A percentile compares a stretch with the other conserved stretches of the same genome.
These are phyloP conservation scores for Hypotaenidia okinawae DNA, from an alignment of 2,797 vertebrate genomes.

Conservation along the genomic window DNA sequence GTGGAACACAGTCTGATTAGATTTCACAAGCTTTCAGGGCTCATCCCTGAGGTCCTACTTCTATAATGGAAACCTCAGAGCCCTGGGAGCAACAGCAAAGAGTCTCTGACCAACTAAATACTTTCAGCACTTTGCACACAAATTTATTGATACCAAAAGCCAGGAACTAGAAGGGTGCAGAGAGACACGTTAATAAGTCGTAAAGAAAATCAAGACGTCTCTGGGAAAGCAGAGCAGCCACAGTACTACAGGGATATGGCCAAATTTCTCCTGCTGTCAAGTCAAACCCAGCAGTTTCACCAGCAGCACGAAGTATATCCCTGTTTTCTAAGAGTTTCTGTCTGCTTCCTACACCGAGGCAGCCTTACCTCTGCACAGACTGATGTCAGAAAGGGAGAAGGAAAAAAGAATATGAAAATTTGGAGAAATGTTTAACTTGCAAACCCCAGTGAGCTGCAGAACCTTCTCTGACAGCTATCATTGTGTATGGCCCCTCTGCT, in stretches of 20 bases:
- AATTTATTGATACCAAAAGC: background rate
- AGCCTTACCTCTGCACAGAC: background rate
- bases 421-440: background rate
- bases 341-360: conserved; percentile 41
- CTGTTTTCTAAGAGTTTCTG: background rate
- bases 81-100: background rate
- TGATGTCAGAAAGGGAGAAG: background rate
- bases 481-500: background rate
- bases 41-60: background rate
- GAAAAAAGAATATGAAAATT: background rate
- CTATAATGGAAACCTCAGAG: background rate
- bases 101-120: background rate
- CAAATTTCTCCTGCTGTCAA: background rate
- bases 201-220: background rate
- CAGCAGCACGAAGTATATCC: background rate
- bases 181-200: background rate
- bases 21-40: background rate
- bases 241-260: background rate
- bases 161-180: background rate
- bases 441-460: background rate
- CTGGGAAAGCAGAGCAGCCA: background rate
- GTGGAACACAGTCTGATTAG: background rate
- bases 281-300: conserved; percentile 45
- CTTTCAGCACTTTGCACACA: background rate
- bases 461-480: fast-evolving